Conservation (phyloP, 1,140 invertebrate species). For the Stenopsyche tienmushanensis region DNA sequence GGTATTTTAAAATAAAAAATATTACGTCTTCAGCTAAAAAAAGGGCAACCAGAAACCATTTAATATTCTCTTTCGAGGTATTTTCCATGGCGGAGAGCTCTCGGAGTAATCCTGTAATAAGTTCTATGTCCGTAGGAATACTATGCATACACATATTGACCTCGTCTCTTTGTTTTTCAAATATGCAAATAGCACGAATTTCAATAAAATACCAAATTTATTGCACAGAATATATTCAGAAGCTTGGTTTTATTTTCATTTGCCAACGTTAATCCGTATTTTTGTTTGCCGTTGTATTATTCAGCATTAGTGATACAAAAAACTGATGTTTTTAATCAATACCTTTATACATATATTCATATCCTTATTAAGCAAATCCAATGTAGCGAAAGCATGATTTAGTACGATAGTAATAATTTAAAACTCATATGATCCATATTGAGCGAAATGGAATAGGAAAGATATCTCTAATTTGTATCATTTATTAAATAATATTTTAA, state of each 20-base stretch:
- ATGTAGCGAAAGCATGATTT: too few species aligned
- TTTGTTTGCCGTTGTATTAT: not conserved
- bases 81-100: not conserved
- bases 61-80: constrained; percentile 11
- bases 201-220: not conserved
- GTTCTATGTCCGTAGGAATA: not conserved
- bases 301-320: too few species aligned
- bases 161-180: not conserved
- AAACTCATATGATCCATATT: too few species aligned
- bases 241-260: not conserved
- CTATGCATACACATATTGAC: too few species aligned
- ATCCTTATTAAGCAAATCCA: too few species aligned
- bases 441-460: too few species aligned
- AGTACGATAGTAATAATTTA: too few species aligned
- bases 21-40: constrained; percentile 12
- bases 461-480: too few species aligned
- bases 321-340: too few species aligned
- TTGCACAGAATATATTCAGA: not conserved
- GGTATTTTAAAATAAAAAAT: constrained; percentile 12
- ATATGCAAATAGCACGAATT: not conserved
- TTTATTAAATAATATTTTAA: too few species aligned
- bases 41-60: constrained; percentile 21
- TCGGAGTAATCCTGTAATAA: not conserved
- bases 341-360: too few species aligned
- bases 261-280: not conserved